Conservation (phyloP, 2,797 vertebrate genomes). For the Macropus fuliginosus region DNA sequence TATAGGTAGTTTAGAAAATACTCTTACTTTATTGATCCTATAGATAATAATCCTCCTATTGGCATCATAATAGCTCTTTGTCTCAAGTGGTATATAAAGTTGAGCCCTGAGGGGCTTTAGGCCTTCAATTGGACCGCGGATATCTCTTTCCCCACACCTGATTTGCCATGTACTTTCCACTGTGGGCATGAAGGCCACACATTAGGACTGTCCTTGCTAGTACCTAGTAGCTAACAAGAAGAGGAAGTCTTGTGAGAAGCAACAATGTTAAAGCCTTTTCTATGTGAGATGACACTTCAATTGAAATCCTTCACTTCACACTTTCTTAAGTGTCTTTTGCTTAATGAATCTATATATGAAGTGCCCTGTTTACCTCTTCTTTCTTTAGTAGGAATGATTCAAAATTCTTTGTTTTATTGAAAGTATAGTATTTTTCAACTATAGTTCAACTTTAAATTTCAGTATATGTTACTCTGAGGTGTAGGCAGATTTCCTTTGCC, state of each 20-base stretch:
- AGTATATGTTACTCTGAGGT: not conserved
- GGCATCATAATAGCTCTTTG: not conserved
- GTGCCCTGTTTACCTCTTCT: not conserved
- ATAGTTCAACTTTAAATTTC: not conserved
- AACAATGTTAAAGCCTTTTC: not conserved
- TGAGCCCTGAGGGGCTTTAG: not conserved
- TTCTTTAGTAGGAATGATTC: not conserved
- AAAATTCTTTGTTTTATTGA: not conserved
- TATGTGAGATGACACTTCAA: not conserved
- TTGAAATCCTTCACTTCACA: not conserved
- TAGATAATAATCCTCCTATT: not conserved
- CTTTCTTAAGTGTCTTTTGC: not conserved
- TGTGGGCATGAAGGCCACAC: not conserved
- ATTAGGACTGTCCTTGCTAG: not conserved
- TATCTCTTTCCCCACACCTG: not conserved
- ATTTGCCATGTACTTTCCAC: not conserved
- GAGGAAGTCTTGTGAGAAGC: not conserved
- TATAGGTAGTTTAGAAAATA: not conserved
- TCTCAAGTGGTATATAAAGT: not conserved
- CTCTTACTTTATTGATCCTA: not conserved
- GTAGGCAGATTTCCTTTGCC: not conserved
- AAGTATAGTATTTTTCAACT: not conserved
- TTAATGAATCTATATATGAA: not conserved
- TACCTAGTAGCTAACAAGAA: too few relatives aligned
- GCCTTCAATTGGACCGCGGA: not conserved